Evolutionary conservation across 2,888 invertebrate species (phyloP).

Genomic region (Sinodicranocentrus sp.): DNA sequence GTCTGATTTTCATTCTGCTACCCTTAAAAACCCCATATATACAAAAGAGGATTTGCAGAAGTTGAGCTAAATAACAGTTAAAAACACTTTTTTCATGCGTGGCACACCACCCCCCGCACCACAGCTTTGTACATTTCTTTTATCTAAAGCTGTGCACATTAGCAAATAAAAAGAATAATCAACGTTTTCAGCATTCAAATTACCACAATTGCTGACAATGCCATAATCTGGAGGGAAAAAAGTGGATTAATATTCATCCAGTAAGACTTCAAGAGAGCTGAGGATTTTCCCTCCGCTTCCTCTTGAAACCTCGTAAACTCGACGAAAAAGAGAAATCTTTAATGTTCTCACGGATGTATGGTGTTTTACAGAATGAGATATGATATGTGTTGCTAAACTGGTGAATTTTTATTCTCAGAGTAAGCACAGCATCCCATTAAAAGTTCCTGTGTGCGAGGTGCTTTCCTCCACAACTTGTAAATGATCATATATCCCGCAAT

Average conservation of each 20-base stretch:
- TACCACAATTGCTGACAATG: background rate
- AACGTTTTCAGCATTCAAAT: background rate
- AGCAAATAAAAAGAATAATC: slow-evolving; percentile 24
- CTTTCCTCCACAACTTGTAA: slow-evolving; percentile 38
- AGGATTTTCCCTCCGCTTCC: background rate
- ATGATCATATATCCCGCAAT: slow-evolving; percentile 53
- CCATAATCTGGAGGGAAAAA: background rate
- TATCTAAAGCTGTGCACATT: background rate
- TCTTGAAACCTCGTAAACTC: background rate
- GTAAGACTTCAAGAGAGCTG: background rate
- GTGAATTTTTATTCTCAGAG: background rate
- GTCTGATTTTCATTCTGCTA: background rate
- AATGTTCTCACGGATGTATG: too few relatives aligned
- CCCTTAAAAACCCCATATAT: too few relatives aligned
- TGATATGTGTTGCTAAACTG: background rate
- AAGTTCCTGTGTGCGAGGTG: slow-evolving; percentile 38
- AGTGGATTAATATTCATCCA: slow-evolving; percentile 1
- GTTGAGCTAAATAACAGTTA: too few relatives aligned
- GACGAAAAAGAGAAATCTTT: too few relatives aligned
- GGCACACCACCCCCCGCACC: too few relatives aligned
- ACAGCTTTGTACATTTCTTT: background rate
- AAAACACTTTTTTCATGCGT: too few relatives aligned
- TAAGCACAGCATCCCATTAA: slow-evolving; percentile 34
- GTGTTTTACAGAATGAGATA: background rate
- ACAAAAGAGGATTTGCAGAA: too few relatives aligned